Evolutionary conservation across 2,113 vertebrate species (phyloP).

Genomic region (Zosterops japonicus): DNA sequence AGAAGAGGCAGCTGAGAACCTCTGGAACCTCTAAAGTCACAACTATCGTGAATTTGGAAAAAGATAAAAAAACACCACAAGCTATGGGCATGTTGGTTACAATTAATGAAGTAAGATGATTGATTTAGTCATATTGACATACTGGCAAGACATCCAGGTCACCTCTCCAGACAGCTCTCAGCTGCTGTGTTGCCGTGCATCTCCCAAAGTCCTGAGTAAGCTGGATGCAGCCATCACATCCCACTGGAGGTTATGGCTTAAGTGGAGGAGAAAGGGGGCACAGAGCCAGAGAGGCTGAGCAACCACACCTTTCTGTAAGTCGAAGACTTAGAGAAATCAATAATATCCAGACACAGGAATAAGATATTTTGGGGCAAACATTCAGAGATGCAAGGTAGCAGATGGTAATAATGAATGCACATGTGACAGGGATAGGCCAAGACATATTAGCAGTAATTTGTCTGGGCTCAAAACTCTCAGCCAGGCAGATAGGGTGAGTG

Average conservation of each 20-base stretch:
- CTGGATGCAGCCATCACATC: not conserved
- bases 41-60: not conserved
- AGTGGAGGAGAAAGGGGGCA: too few relatives aligned
- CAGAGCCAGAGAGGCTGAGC: not conserved
- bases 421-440: not conserved
- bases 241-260: not conserved
- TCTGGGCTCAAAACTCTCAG: not conserved
- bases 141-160: not conserved
- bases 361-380: not conserved
- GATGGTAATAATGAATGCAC: not conserved
- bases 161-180: fast-evolving
- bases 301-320: not conserved
- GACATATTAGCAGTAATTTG: not conserved
- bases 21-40: not conserved
- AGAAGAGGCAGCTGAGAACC: not conserved
- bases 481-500: not conserved
- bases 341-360: not conserved
- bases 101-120: not conserved
- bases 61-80: not conserved
- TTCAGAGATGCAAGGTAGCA: not conserved
- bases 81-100: not conserved
- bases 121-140: not conserved
- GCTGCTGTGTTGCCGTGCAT: not conserved
- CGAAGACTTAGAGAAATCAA: not conserved
- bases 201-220: not conserved